These are phyloP conservation scores for Oxyteleia sp. DNA, from an alignment of 2,888 invertebrate genomes.

Conservation along the genomic window DNA sequence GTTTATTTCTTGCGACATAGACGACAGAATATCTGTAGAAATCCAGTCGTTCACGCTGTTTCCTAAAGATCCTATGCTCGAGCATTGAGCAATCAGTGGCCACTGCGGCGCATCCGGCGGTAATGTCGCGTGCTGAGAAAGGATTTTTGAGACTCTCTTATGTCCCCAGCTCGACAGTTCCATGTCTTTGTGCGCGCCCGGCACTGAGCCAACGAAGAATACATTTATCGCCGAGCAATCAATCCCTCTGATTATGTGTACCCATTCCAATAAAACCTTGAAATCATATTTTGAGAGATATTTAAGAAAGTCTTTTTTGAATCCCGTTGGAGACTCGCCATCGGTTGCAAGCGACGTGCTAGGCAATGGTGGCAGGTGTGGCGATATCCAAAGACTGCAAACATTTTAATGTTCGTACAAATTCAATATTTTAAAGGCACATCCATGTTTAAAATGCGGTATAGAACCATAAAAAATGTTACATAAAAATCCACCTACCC, in stretches of 20 bases:
- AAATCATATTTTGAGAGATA: constrained; percentile 93
- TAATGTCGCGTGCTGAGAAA: constrained; percentile 90
- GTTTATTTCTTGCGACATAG: constrained; percentile 89
- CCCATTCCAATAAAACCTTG: constrained; percentile 91
- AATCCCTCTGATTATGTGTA: constrained; percentile 91
- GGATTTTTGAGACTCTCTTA: constrained; percentile 84
- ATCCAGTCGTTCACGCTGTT: constrained; percentile 91
- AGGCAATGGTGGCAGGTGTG: constrained; percentile 91
- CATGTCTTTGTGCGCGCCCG: constrained; percentile 91
- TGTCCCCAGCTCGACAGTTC: constrained; percentile 90
- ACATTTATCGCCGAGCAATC: constrained; percentile 95
- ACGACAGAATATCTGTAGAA: constrained; percentile 91
- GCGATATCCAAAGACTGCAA: constrained; percentile 96
- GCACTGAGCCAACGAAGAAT: constrained; percentile 94
- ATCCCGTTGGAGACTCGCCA: constrained; percentile 95
- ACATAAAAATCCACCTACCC: constrained; percentile 90
- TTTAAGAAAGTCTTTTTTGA: constrained; percentile 92
- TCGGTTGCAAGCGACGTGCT: constrained; percentile 88
- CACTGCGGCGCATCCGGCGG: constrained; percentile 89
- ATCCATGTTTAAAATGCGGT: too few relatives aligned
- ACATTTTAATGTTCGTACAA: too few relatives aligned
- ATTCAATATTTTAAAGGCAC: too few relatives aligned
- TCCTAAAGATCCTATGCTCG: constrained; percentile 96
- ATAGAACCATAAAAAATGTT: too few relatives aligned
- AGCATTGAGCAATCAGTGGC: constrained; percentile 95